These are phyloP conservation scores for Eumerus sabulonum DNA, from an alignment of 2,888 invertebrate genomes.

Conservation along the genomic window DNA sequence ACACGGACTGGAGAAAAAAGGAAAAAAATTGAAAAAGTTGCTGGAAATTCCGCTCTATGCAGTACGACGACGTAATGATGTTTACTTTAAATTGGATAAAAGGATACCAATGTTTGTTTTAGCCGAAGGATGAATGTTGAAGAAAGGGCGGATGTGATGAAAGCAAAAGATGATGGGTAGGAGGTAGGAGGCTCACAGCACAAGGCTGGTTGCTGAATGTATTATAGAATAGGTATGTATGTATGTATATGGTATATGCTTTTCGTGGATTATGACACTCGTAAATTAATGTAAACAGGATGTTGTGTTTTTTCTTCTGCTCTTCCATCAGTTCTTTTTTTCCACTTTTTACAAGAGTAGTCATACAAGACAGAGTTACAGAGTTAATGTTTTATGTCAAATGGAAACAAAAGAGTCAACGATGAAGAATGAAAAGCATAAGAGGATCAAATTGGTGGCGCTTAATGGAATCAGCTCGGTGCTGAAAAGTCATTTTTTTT, in stretches of 20 bases:
- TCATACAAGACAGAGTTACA: constrained; percentile 30
- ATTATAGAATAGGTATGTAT: too few species aligned
- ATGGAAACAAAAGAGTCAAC: constrained; percentile 33
- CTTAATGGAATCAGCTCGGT: constrained; percentile 44
- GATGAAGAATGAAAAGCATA: constrained; percentile 14
- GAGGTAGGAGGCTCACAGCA: constrained; percentile 15
- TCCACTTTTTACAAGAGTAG: too few species aligned
- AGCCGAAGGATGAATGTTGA: constrained; percentile 59
- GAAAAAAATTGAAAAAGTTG: too few species aligned
- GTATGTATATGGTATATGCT: constrained; percentile 15
- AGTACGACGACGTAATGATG: constrained; percentile 58
- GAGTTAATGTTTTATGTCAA: constrained; percentile 50
- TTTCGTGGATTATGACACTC: constrained; percentile 62
- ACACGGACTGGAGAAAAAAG: not conserved
- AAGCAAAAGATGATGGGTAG: constrained; percentile 46
- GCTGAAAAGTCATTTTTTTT: not conserved
- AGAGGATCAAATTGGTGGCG: constrained; percentile 32
- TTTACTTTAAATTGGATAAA: constrained; percentile 69
- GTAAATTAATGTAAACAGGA: constrained; percentile 65
- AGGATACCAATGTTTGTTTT: constrained; percentile 66
- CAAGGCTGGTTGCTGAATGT: constrained; percentile 1
- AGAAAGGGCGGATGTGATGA: constrained; percentile 51
- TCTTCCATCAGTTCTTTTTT: too few species aligned
- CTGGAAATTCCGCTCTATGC: constrained; percentile 52
- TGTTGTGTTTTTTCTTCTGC: constrained; percentile 30